Base-by-base conservation (phyloP, 2,888 invertebrate genomes). In the Deroplatys truncata region DNA sequence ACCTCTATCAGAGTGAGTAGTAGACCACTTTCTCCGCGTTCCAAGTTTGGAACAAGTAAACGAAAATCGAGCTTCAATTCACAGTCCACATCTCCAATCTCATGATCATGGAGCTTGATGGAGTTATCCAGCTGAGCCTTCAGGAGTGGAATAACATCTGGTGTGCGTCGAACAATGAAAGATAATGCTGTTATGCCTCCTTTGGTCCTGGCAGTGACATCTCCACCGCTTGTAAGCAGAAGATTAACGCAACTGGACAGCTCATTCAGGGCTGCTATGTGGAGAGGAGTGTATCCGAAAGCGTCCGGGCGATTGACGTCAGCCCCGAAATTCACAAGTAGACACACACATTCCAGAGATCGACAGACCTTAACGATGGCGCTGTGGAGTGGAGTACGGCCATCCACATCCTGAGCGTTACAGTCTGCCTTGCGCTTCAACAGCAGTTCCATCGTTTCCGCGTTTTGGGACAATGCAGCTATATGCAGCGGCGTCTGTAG, bases 401-500 rank as follows among this genome's bases (percentile, higher is more conserved):
- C 97, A 91, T 97, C 97, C 8, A 94, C 94, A 91, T 98, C 98
- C 84, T 94, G 94, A 0, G 95, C 95, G 92, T 96, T 95, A 0
- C 96, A 96, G 92, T 95, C 94, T 0, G 96, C 97, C 0, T 95
- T 95, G 90, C 95, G 94, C 49, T 94, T 94, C 28, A 98, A 95
- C 9, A 98, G 94, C 7, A 96, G 92, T 91, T 97, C 96, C 5
- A 97, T 94, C 0, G 96, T 97, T 93, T 97, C 97, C 0, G 96
- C 94, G 35, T 97, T 97, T 93, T 98, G 98, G 0, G 97, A 96
- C 90, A 97, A 93, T 13, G 97, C 96, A 8, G 98, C 98, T 90
- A 98, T 93, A 93, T 98, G 98, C 89, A 98, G 94, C 0, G 98
- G 96, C 0, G 98, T 97, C 93, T 98, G 97, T 90, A 96, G 95